Conservation (phyloP, 2,113 vertebrate species). For the Hyla sarda region DNA sequence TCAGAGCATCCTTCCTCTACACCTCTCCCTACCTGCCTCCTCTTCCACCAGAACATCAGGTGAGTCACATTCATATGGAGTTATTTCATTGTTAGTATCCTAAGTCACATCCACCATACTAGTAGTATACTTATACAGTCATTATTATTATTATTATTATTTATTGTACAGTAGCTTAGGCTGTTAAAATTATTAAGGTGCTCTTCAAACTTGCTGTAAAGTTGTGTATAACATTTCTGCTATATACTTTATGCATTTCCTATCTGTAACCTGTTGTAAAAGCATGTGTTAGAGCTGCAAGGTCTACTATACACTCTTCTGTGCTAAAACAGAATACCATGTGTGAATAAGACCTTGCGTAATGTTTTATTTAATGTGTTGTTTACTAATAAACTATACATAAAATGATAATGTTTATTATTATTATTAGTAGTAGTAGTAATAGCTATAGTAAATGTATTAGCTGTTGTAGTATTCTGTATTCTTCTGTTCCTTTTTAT, state of each 20-base stretch:
- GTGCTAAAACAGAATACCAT: no score
- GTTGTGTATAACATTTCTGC: background rate
- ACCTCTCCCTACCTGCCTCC: slow-evolving; percentile 62
- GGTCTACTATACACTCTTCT: no score
- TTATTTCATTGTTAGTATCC: no score
- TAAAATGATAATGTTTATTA: no score
- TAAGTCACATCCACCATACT: no score
- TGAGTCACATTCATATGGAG: slow-evolving; percentile 65
- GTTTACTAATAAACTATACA: no score
- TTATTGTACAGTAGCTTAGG: background rate
- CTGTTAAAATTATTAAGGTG: background rate
- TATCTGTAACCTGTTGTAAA: background rate
- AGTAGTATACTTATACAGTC: no score
- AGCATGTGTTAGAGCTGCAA: background rate
- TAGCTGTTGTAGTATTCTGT: background rate
- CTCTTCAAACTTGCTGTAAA: background rate
- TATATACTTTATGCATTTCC: background rate
- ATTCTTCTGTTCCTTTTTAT: background rate
- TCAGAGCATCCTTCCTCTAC: slow-evolving; percentile 55
- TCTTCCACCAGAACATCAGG: slow-evolving; percentile 69
- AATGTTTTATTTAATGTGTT: no score
- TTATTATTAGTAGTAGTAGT: no score
- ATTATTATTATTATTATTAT: background rate
- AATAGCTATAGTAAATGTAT: background rate
- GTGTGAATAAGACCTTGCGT: no score